These are phyloP conservation scores for Ivindomyrus marchei DNA, from an alignment of 2,113 vertebrate species.

Conservation along the genomic window DNA sequence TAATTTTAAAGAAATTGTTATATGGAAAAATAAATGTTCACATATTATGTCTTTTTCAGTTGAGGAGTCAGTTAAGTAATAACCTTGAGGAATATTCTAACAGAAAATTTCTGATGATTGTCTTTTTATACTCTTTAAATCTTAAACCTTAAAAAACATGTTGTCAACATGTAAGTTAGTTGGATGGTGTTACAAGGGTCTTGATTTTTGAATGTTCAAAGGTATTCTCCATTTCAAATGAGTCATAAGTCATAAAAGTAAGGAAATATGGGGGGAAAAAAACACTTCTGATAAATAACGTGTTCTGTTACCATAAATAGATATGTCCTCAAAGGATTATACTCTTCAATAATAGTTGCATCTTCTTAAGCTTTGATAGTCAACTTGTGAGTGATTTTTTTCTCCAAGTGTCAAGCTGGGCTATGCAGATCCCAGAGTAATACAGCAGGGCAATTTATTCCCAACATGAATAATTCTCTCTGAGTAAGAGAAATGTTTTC, in stretches of 20 bases:
- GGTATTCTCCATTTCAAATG: constrained; percentile 41
- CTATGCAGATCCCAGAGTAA: constrained; percentile 48
- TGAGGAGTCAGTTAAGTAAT: background rate
- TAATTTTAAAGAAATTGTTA: constrained; percentile 10
- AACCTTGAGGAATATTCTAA: background rate
- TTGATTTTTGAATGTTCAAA: constrained; percentile 41
- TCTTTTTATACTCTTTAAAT: too few species aligned
- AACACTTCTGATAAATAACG: constrained; percentile 35
- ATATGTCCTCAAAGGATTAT: constrained; percentile 41
- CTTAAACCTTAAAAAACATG: background rate
- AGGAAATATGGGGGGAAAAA: background rate
- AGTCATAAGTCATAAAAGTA: background rate
- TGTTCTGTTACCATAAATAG: constrained; percentile 42
- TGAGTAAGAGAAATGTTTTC: constrained; percentile 56
- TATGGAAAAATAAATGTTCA: background rate
- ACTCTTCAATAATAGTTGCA: constrained; percentile 49
- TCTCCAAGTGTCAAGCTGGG: constrained; percentile 43
- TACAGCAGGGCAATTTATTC: constrained; percentile 48
- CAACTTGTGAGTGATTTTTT: constrained; percentile 39
- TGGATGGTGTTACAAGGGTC: constrained; percentile 20
- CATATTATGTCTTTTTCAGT: background rate
- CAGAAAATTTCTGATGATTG: background rate
- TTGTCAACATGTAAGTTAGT: constrained; percentile 13
- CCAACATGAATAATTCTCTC: constrained; percentile 63
- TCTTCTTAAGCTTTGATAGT: constrained; percentile 51